Evolutionary conservation across 2,888 invertebrate species (phyloP).

Genomic region (Charanyca ferruginea): DNA sequence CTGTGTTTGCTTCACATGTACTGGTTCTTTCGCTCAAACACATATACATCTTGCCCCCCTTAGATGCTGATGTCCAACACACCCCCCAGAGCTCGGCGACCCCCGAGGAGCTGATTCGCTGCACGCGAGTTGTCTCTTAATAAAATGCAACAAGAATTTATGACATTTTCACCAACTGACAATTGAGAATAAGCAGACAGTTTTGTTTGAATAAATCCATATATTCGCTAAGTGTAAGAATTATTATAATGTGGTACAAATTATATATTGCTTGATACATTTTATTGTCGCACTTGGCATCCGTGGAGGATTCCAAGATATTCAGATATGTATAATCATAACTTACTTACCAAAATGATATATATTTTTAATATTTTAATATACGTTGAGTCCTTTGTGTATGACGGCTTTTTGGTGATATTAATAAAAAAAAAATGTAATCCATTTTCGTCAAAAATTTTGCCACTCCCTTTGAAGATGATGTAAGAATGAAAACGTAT

Average conservation of each 20-base stretch:
- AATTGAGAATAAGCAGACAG: conserved; percentile 2
- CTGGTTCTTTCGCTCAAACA: too few relatives aligned
- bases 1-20: too few relatives aligned
- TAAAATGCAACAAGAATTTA: background rate
- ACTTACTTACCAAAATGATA: too few relatives aligned
- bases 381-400: conserved; percentile 5
- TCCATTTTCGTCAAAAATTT: conserved; percentile 21
- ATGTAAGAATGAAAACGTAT: conserved; percentile 22
- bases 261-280: conserved; percentile 18
- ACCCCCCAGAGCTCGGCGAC: too few relatives aligned
- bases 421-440: conserved; percentile 29
- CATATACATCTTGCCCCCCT: too few relatives aligned
- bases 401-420: conserved; percentile 3
- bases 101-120: too few relatives aligned
- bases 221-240: conserved; percentile 4
- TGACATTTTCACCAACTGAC: background rate
- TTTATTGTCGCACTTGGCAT: conserved; percentile 29
- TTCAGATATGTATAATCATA: background rate
- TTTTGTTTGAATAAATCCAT: conserved; percentile 20
- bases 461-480: conserved; percentile 30
- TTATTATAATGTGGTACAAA: conserved; percentile 15
- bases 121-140: background rate
- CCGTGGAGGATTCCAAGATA: conserved; percentile 7
- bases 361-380: conserved; percentile 2
- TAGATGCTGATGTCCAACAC: too few relatives aligned